phyloP scores from a whole-genome alignment of 2,797 vertebrate species.

The Lerista edwardsae region DNA sequence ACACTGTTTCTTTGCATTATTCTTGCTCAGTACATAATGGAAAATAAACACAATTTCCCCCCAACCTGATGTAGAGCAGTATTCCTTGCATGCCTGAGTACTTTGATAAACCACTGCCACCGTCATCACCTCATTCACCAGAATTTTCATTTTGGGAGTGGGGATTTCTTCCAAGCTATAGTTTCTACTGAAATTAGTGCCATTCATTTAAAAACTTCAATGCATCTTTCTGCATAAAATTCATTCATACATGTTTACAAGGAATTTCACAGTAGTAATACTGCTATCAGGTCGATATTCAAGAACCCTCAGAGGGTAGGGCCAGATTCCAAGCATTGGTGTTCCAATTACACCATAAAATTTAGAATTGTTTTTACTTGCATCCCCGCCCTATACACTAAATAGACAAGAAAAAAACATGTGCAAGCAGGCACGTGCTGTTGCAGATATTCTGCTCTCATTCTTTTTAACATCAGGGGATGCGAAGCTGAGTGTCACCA shows the following conservation, averaged over 20 bases:
- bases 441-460: no score
- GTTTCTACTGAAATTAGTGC: neutral
- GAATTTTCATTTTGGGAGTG: neutral
- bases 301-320: neutral
- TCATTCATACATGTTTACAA: neutral
- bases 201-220: neutral
- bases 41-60: conserved; percentile 55
- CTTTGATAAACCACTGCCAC: neutral
- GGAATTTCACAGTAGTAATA: neutral
- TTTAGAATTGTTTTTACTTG: neutral
- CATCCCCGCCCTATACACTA: no score
- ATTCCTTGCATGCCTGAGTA: conserved; percentile 17
- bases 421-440: neutral
- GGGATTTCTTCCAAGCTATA: neutral
- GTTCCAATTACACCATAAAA: neutral
- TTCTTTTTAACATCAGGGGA: no score
- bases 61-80: conserved; percentile 30
- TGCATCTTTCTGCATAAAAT: neutral
- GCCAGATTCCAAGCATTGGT: neutral
- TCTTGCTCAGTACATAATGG: conserved; percentile 53
- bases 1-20: conserved; percentile 46
- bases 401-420: neutral
- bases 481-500: no score
- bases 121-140: neutral
- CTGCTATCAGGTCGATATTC: neutral